Evolutionary conservation across 2,888 invertebrate species (phyloP), one percentile per base, ranked within the genome.

Genomic region (Dascillus cervinus): DNA sequence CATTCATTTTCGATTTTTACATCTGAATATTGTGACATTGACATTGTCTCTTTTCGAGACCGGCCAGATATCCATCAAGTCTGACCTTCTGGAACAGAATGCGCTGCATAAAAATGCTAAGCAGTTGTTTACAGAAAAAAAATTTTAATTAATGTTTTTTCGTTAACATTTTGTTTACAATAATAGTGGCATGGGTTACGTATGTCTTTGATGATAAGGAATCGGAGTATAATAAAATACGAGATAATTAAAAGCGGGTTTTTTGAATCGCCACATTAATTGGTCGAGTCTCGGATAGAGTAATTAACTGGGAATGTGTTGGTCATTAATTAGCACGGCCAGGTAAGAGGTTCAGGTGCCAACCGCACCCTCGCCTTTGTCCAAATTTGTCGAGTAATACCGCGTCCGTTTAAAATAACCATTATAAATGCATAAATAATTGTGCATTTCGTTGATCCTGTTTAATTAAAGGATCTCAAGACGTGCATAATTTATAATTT

Each of bases 231-330:
- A 58, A 58, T 56, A 57, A 58, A 60, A 59, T 54, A 53, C 49
- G 52, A 49, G 51, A 56, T 59, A 59, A 59, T 58, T 59, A 59
- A 53, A 54, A 55, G 49, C 53, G 49, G 53, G 50, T 47, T 53
- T 51, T 50, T 53, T 54, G 57, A 55, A 58, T 58, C 55, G 52
- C 40, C 40, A 52, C 58, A 56, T 60, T 60, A 62, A 62, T 60
- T 60, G 58, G 58, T 48, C 56, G 52, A 47, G 48, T 51, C 52
- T 49, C 45, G 46, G 53, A 54, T 53, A 49, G 47, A 57, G 56
- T 58, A 58, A 58, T 58, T 58, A 58, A 56, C 55, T 52, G 49
- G 46, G 53, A 57, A 56, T 56, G 55, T 56, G 57, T 56, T 52
- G 54, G 54, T 55, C 56, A 55, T 56, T 57, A 58, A 58, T 58